Percentiles rank a stretch among this genome's conserved stretches.
These are phyloP conservation scores for Lycocorax pyrrhopterus DNA, from an alignment of 2,113 vertebrate species.

Conservation along the genomic window DNA sequence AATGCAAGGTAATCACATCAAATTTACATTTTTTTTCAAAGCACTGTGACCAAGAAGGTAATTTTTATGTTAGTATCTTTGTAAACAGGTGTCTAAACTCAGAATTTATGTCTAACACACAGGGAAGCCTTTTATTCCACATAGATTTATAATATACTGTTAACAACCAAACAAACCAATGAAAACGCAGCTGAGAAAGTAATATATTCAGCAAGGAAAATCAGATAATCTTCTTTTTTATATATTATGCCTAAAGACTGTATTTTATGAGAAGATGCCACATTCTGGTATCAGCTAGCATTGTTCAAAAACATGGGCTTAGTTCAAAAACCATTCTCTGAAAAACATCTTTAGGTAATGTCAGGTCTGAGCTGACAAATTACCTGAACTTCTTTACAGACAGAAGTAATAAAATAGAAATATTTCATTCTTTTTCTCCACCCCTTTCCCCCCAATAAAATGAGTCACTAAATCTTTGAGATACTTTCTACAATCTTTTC, in stretches of 20 bases:
- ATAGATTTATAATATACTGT: background rate
- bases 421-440: background rate
- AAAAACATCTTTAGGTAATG: background rate
- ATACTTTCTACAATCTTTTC: background rate
- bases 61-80: background rate
- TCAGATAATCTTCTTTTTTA: background rate
- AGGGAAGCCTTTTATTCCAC: background rate
- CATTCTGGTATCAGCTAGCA: background rate
- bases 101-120: background rate
- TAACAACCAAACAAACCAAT: background rate
- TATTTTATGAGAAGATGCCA: background rate
- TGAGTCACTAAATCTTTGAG: background rate
- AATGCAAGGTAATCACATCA: background rate
- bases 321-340: background rate
- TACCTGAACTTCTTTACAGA: background rate
- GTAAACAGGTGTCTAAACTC: background rate
- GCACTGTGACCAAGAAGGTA: background rate
- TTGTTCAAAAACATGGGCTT: background rate
- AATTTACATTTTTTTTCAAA: background rate
- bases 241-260: background rate
- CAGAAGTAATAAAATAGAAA: background rate
- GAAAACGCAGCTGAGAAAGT: background rate
- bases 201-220: background rate
- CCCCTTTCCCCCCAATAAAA: accelerated
- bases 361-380: background rate